A percentile compares a stretch with the other conserved stretches of the same genome.
Evolutionary conservation across 2,888 invertebrate species (phyloP).

Genomic region (Thymelicus acteon): DNA sequence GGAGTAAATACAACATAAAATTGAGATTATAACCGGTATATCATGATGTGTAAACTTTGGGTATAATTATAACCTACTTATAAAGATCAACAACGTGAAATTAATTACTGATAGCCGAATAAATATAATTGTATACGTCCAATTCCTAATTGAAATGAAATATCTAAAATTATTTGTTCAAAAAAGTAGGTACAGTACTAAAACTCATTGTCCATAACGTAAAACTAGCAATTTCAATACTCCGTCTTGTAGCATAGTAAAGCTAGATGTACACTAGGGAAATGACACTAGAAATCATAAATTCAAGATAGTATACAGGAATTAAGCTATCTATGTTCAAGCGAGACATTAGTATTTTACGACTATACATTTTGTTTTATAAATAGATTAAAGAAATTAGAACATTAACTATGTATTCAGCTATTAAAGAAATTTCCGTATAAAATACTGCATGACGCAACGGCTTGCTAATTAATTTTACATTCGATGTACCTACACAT

Average conservation of each 20-base stretch:
- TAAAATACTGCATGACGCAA: constrained; percentile 18
- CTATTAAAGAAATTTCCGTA: constrained; percentile 20
- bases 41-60: neutral
- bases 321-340: constrained; percentile 24
- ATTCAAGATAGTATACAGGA: constrained; percentile 7
- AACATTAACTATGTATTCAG: constrained; percentile 3
- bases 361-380: constrained; percentile 15
- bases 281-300: constrained; percentile 20
- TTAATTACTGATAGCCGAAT: neutral
- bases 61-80: neutral
- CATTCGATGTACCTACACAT: neutral
- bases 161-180: too few species aligned
- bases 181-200: too few species aligned
- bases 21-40: neutral
- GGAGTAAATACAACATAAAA: neutral
- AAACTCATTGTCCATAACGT: neutral
- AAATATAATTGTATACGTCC: neutral
- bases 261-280: neutral
- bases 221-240: constrained; percentile 5
- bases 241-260: neutral
- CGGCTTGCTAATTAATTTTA: constrained; percentile 5
- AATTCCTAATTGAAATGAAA: neutral
- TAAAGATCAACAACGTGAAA: neutral
- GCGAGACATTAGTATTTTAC: constrained; percentile 14
- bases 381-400: constrained; percentile 4